A percentile compares a stretch with the other conserved stretches of the same genome.
phyloP scores from a whole-genome alignment of 1,140 invertebrate species.

The Pseudomyrmex gracilis region DNA sequence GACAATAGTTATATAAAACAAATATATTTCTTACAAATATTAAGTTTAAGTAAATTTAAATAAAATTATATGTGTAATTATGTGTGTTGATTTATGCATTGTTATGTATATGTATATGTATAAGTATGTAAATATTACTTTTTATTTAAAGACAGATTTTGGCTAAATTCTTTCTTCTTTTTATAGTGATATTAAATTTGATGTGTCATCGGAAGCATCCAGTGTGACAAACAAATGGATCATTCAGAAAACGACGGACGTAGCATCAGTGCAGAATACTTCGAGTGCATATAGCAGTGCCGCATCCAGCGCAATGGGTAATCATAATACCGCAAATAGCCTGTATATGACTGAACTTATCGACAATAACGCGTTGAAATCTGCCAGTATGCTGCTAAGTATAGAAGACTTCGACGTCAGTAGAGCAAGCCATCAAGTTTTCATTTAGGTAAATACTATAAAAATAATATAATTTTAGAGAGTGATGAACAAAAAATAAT shows the following conservation, averaged over 20 bases:
- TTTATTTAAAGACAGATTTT: too few relatives aligned
- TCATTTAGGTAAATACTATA: constrained; percentile 70
- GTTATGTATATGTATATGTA: too few relatives aligned
- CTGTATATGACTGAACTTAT: constrained; percentile 79
- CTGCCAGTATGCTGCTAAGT: constrained; percentile 82
- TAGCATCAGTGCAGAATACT: constrained; percentile 83
- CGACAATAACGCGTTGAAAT: constrained; percentile 79
- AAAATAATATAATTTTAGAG: neutral
- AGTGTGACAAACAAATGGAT: constrained; percentile 82
- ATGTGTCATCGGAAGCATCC: constrained; percentile 79
- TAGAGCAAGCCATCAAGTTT: constrained; percentile 83
- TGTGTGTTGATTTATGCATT: too few relatives aligned
- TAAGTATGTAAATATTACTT: too few relatives aligned
- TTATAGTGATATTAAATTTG: constrained; percentile 79
- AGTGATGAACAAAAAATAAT: neutral
- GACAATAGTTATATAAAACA: neutral
- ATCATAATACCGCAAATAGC: constrained; percentile 81
- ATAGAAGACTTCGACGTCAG: constrained; percentile 84
- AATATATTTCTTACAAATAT: neutral
- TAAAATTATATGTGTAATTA: too few relatives aligned
- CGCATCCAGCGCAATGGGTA: constrained; percentile 84
- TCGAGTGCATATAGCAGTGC: constrained; percentile 84
- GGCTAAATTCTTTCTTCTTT: neutral
- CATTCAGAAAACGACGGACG: constrained; percentile 80
- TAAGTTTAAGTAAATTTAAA: neutral